Conservation (phyloP, 2,797 vertebrate genomes). For the Rachycentron canadum region DNA sequence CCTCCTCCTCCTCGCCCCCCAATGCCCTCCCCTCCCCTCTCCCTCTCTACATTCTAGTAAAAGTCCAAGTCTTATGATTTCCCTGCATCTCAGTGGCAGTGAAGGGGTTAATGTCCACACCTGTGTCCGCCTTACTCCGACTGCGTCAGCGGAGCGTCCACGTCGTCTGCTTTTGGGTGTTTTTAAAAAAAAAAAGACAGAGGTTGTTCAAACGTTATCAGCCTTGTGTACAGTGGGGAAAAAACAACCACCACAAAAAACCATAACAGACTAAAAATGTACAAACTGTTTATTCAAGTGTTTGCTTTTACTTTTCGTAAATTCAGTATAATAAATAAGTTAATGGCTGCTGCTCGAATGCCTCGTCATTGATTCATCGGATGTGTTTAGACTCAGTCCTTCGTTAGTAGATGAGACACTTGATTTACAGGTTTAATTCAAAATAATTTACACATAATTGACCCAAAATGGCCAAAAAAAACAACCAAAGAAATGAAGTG, state of each 20-base stretch:
- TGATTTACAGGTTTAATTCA: too few relatives aligned
- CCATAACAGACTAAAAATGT: slow-evolving; percentile 79
- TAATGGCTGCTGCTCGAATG: slow-evolving; percentile 79
- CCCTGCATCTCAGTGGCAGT: slow-evolving; percentile 51
- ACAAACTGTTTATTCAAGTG: slow-evolving; percentile 88
- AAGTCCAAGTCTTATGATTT: slow-evolving; percentile 38
- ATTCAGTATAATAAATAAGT: slow-evolving; percentile 90
- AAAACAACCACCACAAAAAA: slow-evolving; percentile 48
- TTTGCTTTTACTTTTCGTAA: slow-evolving; percentile 91
- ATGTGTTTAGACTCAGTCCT: too few relatives aligned
- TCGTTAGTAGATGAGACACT: too few relatives aligned
- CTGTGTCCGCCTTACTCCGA: slow-evolving; percentile 54
- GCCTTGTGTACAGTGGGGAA: slow-evolving; percentile 82
- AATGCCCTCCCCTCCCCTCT: too few relatives aligned
- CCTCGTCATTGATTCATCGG: slow-evolving; percentile 25
- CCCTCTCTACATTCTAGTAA: background rate
- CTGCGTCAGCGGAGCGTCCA: slow-evolving; percentile 65
- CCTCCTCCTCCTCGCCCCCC: too few relatives aligned
- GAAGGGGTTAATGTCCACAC: slow-evolving; percentile 57
- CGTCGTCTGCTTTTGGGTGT: slow-evolving; percentile 64
- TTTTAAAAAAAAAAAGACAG: slow-evolving; percentile 47
- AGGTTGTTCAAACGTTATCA: slow-evolving; percentile 65
- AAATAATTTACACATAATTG: too few relatives aligned
- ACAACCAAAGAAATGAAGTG: too few relatives aligned
- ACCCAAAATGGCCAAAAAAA: too few relatives aligned